phyloP scores from a whole-genome alignment of 1,140 invertebrate species.

The Eciton burchellii region DNA sequence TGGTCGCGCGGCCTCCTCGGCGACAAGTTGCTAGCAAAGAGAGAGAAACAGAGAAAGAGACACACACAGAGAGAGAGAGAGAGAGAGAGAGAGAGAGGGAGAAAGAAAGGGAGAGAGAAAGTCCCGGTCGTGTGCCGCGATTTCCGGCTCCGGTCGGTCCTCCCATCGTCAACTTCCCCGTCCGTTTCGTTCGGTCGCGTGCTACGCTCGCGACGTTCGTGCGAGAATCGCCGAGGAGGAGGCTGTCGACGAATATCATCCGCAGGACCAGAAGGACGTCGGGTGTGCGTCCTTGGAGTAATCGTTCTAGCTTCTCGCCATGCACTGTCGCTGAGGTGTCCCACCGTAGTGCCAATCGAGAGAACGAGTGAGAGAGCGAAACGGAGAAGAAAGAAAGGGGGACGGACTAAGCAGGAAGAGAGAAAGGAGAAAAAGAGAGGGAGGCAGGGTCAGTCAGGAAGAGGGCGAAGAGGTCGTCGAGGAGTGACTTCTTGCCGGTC shows the following conservation, averaged over 20 bases:
- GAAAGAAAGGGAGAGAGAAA: neutral
- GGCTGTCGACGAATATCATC: conserved; percentile 28
- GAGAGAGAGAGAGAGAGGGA: conserved; percentile 16
- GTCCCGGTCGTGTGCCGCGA: conserved; percentile 36
- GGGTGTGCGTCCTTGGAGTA: conserved; percentile 26
- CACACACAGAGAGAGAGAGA: conserved; percentile 4
- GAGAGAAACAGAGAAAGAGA: conserved; percentile 12
- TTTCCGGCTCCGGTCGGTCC: conserved; percentile 40
- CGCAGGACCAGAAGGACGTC: conserved; percentile 29
- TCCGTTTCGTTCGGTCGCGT: conserved; percentile 33
- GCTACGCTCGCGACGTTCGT: conserved; percentile 28
- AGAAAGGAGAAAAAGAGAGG: neutral
- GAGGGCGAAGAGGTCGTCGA: conserved; percentile 56
- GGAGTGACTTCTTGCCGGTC: conserved; percentile 53
- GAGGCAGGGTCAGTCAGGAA: conserved; percentile 16
- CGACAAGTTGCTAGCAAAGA: conserved; percentile 29
- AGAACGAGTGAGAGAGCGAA: conserved; percentile 10
- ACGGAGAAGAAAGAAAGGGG: neutral
- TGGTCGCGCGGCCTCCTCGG: conserved; percentile 59
- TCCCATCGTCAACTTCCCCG: conserved; percentile 37
- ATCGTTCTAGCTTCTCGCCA: conserved; percentile 49
- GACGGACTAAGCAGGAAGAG: neutral
- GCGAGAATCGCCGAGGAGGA: conserved; percentile 20
- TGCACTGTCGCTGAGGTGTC: conserved; percentile 53
- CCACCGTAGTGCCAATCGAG: conserved; percentile 20